Evolutionary conservation across 2,888 invertebrate genomes (phyloP).

Genomic region (Arctia plantaginis): DNA sequence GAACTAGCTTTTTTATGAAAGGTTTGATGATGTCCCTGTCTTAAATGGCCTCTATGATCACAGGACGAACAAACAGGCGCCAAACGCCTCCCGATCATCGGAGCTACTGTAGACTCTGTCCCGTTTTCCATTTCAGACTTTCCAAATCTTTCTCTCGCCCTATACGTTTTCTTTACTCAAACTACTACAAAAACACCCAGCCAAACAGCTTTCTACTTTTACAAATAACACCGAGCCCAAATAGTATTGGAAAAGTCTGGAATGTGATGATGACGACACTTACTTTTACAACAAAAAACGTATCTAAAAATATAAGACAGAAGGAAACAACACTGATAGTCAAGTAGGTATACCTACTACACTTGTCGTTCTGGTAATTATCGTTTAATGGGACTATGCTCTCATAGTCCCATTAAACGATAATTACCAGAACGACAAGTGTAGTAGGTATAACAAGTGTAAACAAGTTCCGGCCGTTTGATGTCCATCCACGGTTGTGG

Average conservation of each 20-base stretch:
- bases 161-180: too few relatives aligned
- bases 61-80: too few relatives aligned
- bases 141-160: too few relatives aligned
- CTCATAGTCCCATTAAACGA: constrained; percentile 2
- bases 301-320: not conserved
- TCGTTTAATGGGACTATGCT: constrained; percentile 2
- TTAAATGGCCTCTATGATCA: too few relatives aligned
- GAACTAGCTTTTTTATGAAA: too few relatives aligned
- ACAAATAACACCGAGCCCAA: too few relatives aligned
- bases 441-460: constrained; percentile 26
- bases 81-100: too few relatives aligned
- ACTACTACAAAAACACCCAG: too few relatives aligned
- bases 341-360: not conserved
- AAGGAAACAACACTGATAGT: not conserved
- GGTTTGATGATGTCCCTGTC: too few relatives aligned
- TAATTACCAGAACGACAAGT: constrained; percentile 21
- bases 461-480: constrained; percentile 43
- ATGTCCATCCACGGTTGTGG: constrained; percentile 23
- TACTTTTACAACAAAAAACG: not conserved
- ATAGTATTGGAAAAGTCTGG: not conserved
- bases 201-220: too few relatives aligned
- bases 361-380: constrained; percentile 21
- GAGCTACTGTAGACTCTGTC: too few relatives aligned
- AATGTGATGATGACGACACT: not conserved
- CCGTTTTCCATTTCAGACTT: too few relatives aligned